Evolutionary conservation across 2,888 invertebrate species (phyloP).

Genomic region (Tolmerus cingulatus): DNA sequence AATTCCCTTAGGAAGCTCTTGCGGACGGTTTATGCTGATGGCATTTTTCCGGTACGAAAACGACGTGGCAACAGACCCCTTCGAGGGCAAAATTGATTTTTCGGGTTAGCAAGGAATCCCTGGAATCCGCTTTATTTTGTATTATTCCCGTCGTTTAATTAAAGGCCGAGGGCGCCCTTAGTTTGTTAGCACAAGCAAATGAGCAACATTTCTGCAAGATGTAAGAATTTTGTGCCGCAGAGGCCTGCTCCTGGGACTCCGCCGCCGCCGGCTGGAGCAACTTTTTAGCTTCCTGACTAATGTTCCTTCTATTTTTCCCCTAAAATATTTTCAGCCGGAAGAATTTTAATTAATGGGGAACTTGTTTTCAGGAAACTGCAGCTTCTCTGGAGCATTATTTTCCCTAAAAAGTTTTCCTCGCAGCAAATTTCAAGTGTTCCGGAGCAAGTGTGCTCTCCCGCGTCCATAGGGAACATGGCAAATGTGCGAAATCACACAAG

Average conservation of each 20-base stretch:
- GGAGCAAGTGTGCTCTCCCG: neutral
- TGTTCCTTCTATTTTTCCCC: neutral
- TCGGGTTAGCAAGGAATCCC: neutral
- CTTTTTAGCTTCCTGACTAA: neutral
- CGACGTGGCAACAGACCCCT: neutral
- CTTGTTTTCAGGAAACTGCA: neutral
- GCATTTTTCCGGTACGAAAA: neutral
- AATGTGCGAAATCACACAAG: neutral
- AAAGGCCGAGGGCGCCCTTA: neutral
- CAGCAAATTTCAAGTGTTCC: neutral
- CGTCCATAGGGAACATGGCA: neutral
- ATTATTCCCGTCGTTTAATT: neutral
- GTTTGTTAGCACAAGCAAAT: neutral
- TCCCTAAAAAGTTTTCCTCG: neutral
- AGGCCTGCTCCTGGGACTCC: neutral
- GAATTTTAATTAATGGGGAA: neutral
- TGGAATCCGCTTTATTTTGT: neutral
- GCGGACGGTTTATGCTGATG: neutral
- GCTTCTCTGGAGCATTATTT: neutral
- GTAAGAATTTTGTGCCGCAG: neutral
- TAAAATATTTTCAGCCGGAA: neutral
- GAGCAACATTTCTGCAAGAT: neutral
- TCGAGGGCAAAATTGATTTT: neutral
- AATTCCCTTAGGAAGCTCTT: neutral
- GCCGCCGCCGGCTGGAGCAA: neutral